phyloP scores from a whole-genome alignment of 2,797 vertebrate species.

The Macrochelys suwanniensis region DNA sequence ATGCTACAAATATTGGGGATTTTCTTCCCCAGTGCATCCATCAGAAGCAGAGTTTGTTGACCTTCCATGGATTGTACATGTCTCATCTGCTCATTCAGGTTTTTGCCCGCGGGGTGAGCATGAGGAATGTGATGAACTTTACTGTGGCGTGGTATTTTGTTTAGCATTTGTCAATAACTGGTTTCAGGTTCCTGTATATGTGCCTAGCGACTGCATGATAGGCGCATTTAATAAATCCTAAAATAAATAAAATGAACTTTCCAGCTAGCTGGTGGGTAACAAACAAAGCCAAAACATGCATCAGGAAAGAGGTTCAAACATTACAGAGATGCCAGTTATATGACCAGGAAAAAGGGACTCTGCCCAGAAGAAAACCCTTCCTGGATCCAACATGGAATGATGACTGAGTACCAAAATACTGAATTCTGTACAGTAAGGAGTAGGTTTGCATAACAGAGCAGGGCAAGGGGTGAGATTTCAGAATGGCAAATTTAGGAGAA shows the following conservation, averaged over 20 bases:
- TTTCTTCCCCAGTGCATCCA: background rate
- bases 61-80: background rate
- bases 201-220: constrained; percentile 54
- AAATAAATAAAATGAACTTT: constrained; percentile 44
- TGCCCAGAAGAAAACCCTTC: background rate
- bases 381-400: background rate
- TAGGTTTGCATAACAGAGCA: background rate
- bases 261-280: constrained; percentile 47
- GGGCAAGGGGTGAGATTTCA: background rate
- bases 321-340: constrained; percentile 42
- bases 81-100: constrained; percentile 48
- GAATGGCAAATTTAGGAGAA: background rate
- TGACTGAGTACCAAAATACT: background rate
- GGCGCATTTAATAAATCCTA: constrained; percentile 46
- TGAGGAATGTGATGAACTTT: constrained; percentile 68
- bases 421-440: background rate
- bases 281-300: constrained; percentile 33
- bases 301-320: constrained; percentile 22
- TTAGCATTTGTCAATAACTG: constrained; percentile 69
- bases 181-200: constrained; percentile 64
- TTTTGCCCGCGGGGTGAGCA: constrained; percentile 66
- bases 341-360: constrained; percentile 3
- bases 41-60: background rate
- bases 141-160: constrained; percentile 65
- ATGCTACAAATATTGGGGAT: background rate